Conservation (phyloP, 2,888 invertebrate genomes). For the Coelopa pilipes region DNA sequence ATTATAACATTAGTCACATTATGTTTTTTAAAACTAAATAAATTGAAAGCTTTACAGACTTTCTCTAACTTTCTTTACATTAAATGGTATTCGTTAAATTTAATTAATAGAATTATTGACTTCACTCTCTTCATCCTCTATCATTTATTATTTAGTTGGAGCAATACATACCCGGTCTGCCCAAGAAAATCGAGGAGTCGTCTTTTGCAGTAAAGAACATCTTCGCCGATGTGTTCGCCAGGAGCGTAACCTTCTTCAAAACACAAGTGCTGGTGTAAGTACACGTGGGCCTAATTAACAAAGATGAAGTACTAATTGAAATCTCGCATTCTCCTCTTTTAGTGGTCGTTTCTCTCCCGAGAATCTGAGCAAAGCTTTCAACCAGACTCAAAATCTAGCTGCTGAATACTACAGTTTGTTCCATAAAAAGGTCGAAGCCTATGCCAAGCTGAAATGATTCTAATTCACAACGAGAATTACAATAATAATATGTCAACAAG, state of each 20-base stretch:
- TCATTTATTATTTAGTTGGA: conserved; percentile 70
- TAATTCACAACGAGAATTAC: conserved; percentile 43
- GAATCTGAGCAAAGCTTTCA: conserved; percentile 77
- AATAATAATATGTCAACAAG: conserved; percentile 45
- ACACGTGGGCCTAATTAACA: conserved; percentile 18
- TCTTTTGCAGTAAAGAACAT: conserved; percentile 67
- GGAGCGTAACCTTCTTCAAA: conserved; percentile 73
- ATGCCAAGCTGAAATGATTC: conserved; percentile 77
- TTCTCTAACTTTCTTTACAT: no score
- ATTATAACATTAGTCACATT: no score
- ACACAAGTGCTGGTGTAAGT: conserved; percentile 85
- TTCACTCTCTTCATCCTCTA: no score
- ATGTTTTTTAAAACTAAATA: no score
- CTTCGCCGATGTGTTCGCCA: conserved; percentile 69
- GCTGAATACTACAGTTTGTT: conserved; percentile 79
- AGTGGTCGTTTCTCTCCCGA: conserved; percentile 83
- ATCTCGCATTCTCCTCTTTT: conserved; percentile 41
- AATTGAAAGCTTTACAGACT: no score
- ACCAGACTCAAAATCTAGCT: conserved; percentile 76
- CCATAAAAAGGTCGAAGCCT: conserved; percentile 80
- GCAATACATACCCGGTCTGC: conserved; percentile 77
- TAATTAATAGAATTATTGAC: no score
- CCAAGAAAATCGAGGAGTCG: conserved; percentile 72
- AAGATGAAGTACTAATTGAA: neutral
- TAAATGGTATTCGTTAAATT: no score